Evolutionary conservation across 2,113 vertebrate genomes (phyloP).

Genomic region (Microcebus griseorufus): DNA sequence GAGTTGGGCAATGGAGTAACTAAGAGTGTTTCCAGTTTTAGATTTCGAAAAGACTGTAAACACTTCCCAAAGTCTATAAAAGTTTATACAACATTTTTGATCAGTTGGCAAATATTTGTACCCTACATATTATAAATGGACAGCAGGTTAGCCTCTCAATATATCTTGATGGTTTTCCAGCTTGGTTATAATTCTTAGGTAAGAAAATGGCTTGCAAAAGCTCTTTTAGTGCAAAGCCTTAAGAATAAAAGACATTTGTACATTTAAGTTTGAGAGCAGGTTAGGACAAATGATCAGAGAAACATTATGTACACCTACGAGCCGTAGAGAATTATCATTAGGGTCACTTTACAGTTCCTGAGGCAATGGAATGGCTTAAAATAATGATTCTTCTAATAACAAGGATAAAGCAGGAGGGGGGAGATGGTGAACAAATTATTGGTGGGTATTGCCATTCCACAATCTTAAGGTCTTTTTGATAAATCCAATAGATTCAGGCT

Average conservation of each 20-base stretch:
- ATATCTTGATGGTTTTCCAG: neutral
- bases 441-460: neutral
- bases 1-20: neutral
- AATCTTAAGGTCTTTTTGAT: conserved; percentile 26
- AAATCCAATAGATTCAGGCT: conserved; percentile 32
- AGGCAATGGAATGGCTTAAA: conserved; percentile 35
- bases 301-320: neutral
- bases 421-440: neutral
- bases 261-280: neutral
- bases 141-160: neutral
- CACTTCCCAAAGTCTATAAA: neutral
- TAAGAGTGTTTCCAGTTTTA: neutral
- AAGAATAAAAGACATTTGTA: neutral
- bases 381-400: conserved; percentile 51
- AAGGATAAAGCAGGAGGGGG: neutral
- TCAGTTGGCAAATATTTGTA: neutral
- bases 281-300: conserved; percentile 35
- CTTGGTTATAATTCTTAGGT: neutral
- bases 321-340: neutral
- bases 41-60: neutral
- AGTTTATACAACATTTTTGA: neutral
- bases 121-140: neutral
- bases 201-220: neutral
- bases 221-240: neutral
- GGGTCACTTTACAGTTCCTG: neutral